Conservation (phyloP, 2,888 invertebrate genomes). For the Synergus laeviventris region DNA sequence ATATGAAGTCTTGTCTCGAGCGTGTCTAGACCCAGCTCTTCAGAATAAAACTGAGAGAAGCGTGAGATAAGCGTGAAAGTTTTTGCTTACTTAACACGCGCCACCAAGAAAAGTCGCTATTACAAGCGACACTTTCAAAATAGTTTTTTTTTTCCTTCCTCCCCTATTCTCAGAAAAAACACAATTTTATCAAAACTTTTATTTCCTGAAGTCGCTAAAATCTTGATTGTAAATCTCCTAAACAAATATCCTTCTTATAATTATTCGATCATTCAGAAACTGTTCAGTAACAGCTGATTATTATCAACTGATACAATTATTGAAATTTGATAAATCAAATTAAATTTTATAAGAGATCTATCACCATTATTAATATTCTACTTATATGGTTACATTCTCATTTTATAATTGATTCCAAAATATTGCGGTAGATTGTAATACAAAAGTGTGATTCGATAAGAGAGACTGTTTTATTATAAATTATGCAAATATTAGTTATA, state of each 20-base stretch:
- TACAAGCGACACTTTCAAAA: constrained; percentile 29
- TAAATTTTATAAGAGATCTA: too few species aligned
- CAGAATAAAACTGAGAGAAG: constrained; percentile 36
- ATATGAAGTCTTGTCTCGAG: constrained; percentile 37
- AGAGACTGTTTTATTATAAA: too few species aligned
- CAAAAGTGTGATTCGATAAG: too few species aligned
- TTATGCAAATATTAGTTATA: too few species aligned
- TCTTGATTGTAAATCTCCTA: not conserved
- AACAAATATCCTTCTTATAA: not conserved
- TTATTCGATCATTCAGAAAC: not conserved
- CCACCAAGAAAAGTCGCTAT: constrained; percentile 23
- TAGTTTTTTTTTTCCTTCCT: constrained; percentile 6
- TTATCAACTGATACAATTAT: too few species aligned
- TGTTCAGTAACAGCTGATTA: too few species aligned
- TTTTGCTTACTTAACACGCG: constrained; percentile 40
- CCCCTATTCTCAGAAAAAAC: not conserved
- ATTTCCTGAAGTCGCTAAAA: not conserved
- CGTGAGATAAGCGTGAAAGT: constrained; percentile 39
- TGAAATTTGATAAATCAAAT: too few species aligned
- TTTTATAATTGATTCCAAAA: too few species aligned
- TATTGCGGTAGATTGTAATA: too few species aligned
- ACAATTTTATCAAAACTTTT: not conserved
- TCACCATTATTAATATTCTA: too few species aligned
- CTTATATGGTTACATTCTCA: too few species aligned
- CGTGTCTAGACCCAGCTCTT: constrained; percentile 38